These are phyloP conservation scores for Dolichoris vasculosae DNA, from an alignment of 1,140 invertebrate species.

Conservation along the genomic window DNA sequence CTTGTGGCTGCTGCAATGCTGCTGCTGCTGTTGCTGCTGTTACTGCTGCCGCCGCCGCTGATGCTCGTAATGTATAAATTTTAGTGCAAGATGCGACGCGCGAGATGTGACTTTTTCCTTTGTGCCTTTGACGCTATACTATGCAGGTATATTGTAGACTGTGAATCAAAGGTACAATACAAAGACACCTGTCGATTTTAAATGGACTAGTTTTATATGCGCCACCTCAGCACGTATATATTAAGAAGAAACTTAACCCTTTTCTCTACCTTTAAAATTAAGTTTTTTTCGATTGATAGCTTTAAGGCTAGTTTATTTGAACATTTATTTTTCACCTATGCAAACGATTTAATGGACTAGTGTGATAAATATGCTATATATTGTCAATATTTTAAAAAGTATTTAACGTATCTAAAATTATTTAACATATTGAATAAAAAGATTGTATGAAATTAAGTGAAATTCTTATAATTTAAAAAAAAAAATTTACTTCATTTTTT, in stretches of 20 bases:
- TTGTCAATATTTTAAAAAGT: too few relatives aligned
- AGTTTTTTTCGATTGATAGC: background rate
- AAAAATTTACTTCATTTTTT: too few relatives aligned
- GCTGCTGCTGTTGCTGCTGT: background rate
- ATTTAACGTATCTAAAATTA: too few relatives aligned
- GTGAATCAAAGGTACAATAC: background rate
- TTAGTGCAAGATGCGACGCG: constrained; percentile 9
- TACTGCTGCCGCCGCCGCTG: too few relatives aligned
- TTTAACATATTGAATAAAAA: too few relatives aligned
- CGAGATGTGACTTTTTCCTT: constrained; percentile 12
- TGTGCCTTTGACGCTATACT: background rate
- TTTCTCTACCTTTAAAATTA: background rate
- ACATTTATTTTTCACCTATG: background rate
- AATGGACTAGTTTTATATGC: background rate
- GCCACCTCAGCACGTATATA: background rate
- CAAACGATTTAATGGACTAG: too few relatives aligned
- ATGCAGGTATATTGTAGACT: background rate
- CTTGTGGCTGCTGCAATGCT: constrained; percentile 31
- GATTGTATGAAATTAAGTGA: too few relatives aligned
- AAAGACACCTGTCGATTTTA: constrained; percentile 6
- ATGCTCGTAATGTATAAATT: constrained; percentile 27
- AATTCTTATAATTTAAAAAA: too few relatives aligned
- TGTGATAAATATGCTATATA: too few relatives aligned
- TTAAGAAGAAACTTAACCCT: background rate
- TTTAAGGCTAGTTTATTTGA: background rate